These are phyloP conservation scores for Calonectris borealis DNA, from an alignment of 2,113 vertebrate species.

Conservation along the genomic window DNA sequence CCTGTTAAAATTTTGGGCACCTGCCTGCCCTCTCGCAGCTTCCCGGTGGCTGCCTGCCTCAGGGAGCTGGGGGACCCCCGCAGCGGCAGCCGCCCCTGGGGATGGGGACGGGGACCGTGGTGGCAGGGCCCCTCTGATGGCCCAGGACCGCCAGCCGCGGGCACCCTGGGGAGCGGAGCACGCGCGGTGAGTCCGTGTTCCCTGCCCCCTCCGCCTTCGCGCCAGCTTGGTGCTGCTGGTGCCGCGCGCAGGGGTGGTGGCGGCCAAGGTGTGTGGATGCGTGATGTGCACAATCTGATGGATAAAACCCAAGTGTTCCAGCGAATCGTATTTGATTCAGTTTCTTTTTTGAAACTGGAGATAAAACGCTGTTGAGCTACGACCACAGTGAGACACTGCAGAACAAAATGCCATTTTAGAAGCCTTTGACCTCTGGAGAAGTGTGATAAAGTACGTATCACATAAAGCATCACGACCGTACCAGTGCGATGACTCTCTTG, in stretches of 20 bases:
- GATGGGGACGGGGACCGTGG: fast-evolving
- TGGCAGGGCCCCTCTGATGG: not conserved
- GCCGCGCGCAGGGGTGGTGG: fast-evolving
- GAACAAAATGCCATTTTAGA: not conserved
- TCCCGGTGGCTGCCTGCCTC: too few species aligned
- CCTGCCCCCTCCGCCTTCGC: fast-evolving
- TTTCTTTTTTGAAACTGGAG: not conserved
- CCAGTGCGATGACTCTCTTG: not conserved
- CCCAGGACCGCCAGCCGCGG: fast-evolving
- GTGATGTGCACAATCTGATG: not conserved
- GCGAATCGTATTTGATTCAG: fast-evolving
- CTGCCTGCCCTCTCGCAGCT: not conserved
- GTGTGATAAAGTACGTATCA: fast-evolving
- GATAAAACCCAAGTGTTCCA: not conserved
- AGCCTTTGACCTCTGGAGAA: not conserved
- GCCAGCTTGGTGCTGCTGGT: not conserved
- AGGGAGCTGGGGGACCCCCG: not conserved
- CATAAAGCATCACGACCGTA: fast-evolving
- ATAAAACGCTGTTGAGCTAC: not conserved
- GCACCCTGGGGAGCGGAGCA: not conserved
- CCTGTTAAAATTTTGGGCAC: fast-evolving
- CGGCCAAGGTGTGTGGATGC: fast-evolving
- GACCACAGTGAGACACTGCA: not conserved
- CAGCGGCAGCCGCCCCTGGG: fast-evolving
- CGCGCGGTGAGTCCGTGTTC: fast-evolving